Percentiles rank a stretch among this genome's conserved stretches.
These are phyloP conservation scores for Microctonus hyperodae DNA, from an alignment of 2,888 invertebrate species.

Conservation along the genomic window DNA sequence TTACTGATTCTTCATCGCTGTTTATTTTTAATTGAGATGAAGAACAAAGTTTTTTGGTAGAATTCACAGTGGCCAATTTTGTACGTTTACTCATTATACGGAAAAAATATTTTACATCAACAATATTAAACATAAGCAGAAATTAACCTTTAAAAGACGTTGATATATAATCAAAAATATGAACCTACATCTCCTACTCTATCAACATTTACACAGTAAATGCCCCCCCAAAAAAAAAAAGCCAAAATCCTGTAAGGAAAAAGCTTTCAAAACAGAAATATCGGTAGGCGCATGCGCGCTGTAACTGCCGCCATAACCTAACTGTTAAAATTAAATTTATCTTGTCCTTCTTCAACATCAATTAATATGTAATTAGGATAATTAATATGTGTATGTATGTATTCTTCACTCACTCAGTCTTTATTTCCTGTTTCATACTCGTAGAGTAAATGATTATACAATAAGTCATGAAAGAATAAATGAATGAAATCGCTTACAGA, in stretches of 20 bases:
- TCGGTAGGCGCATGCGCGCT: background rate
- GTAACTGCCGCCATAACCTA: background rate
- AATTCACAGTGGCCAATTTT: slow-evolving; percentile 35
- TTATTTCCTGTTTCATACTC: slow-evolving; percentile 38
- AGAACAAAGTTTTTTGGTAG: slow-evolving; percentile 6
- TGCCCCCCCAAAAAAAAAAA: too few relatives aligned
- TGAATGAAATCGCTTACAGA: background rate
- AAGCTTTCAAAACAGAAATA: too few relatives aligned
- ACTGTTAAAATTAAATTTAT: background rate
- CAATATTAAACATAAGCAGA: background rate
- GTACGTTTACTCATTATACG: slow-evolving; percentile 44
- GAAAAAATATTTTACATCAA: slow-evolving; percentile 6
- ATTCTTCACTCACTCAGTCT: slow-evolving; percentile 41
- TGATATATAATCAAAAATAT: too few relatives aligned
- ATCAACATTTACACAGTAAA: too few relatives aligned
- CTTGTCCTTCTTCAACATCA: too few relatives aligned
- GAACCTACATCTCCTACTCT: too few relatives aligned
- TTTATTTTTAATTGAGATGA: background rate
- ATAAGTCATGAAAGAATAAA: slow-evolving; percentile 9
- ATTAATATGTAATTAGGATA: too few relatives aligned
- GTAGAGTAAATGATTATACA: slow-evolving; percentile 16
- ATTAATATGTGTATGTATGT: background rate
- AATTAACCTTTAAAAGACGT: too few relatives aligned
- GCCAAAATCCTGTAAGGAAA: background rate
- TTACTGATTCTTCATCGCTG: background rate